Evolutionary conservation across 2,113 vertebrate species (phyloP), one percentile per base, ranked within the genome.

Genomic region (Protobothrops flavoviridis): DNA sequence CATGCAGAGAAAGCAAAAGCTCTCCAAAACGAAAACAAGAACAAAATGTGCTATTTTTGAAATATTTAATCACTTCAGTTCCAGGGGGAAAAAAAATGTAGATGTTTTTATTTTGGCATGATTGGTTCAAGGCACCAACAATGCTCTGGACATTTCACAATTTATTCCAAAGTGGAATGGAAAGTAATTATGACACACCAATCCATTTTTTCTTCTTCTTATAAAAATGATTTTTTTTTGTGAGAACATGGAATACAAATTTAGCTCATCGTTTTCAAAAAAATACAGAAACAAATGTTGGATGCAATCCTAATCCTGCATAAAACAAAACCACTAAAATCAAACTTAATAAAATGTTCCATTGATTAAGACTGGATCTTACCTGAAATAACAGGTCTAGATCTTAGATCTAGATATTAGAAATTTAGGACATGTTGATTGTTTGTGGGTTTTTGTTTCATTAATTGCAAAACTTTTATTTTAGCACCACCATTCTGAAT

Each of bases 61-160:
- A 93, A 93, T 52, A n/a, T 90, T 90, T 85, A 85, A 93, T 93
- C 55, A 89, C 55, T 91, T 33, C 57, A 39, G 24, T 89, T 85
- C 33, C 74, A 81, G 39, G 43, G 50, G 61, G n/a, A n/a, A 21
- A 56, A 74, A 56, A 92, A 81, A 89, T 85, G 39, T 85, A 39
- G 69, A 93, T 59, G 20, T 52, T 89, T 52, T 89, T 2, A 26
- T 93, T 93, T 90, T 85, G 64, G 48, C 69, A 90, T 45, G 53
- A 7, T 64, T 89, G 33, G 87, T 56, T 89, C 64, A 88, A 92
- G 81, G 87, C 64, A 29, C 10, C 87, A 85, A 57, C 55, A 50
- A 92, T 92, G 88, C 48, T 85, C 89, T 93, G 21, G 69, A 93
- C 69, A 90, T 59, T 90, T 90, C 88, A 90, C 88, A 90, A 90